Conservation (phyloP, 53 echinoderm and acorn worm genomes). For the Arbacia lixula region DNA sequence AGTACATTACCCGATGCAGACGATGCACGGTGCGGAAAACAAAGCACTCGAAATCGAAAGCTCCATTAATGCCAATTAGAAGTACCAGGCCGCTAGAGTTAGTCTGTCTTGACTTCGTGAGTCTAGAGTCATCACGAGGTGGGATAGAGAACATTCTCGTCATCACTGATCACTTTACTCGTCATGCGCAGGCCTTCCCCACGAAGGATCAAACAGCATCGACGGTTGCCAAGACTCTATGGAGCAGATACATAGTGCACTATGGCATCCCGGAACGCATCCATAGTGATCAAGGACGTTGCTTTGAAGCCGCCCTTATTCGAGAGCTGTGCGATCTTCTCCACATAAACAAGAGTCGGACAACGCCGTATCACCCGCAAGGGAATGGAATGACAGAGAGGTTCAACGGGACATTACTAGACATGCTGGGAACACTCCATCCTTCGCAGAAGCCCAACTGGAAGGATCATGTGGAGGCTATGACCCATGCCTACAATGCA, state of each 20-base stretch:
- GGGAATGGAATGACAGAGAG: slow-evolving; percentile 50
- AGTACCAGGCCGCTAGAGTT: too few relatives aligned
- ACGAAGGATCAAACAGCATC: slow-evolving; percentile 62
- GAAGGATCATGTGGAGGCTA: slow-evolving; percentile 49
- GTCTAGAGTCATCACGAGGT: too few relatives aligned
- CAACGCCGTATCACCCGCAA: slow-evolving; percentile 58
- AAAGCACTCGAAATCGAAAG: too few relatives aligned
- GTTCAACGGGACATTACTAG: slow-evolving; percentile 49
- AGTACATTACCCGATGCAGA: too few relatives aligned
- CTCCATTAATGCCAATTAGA: too few relatives aligned
- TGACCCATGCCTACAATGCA: slow-evolving; percentile 51
- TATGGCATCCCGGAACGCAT: slow-evolving; percentile 60
- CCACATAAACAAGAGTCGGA: slow-evolving; percentile 45
- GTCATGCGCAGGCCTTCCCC: slow-evolving; percentile 66
- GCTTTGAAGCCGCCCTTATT: slow-evolving; percentile 55
- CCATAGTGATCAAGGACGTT: slow-evolving; percentile 63
- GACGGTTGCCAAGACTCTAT: slow-evolving; percentile 49
- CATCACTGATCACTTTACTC: slow-evolving; percentile 64
- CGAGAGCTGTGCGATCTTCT: slow-evolving; percentile 53
- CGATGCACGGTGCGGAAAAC: too few relatives aligned
- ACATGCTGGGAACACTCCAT: slow-evolving; percentile 42
- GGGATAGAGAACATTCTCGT: slow-evolving; percentile 48
- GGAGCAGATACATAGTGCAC: slow-evolving; percentile 52
- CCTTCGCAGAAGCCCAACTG: slow-evolving; percentile 15
- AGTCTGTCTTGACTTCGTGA: too few relatives aligned